Evolutionary conservation across 2,797 vertebrate species (phyloP), one percentile per base, ranked within the genome.

Genomic region (Xerus rutilus): DNA sequence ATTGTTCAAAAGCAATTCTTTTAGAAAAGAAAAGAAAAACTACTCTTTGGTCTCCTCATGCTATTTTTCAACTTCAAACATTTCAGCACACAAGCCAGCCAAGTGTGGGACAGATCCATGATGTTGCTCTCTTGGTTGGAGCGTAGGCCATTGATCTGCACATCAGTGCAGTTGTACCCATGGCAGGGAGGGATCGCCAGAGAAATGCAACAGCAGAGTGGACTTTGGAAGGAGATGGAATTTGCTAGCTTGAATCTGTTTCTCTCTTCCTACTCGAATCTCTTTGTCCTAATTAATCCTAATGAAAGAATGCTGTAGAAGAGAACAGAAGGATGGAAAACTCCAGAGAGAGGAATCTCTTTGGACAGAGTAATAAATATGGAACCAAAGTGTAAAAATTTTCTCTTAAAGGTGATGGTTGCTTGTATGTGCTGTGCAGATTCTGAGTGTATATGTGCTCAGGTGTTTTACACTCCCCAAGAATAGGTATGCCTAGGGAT

Each of bases 1-100:
- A 76, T 86, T 59, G 18, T 82, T 81, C 86, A 86, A 85, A 96
- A 81, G 35, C 35, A 89, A 73, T 79, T 92, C 25, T 88, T 91
- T 77, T 52, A 28, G 39, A 54, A 84, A 95, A 69, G 30, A 3
- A 78, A 83, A 81, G 25, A 81, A 77, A 7, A 74, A 70, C 9
- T 20, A 23, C 21, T 45, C 0, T 54, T 3, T 57, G 8, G 21
- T 86, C 28, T 1, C 1, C 11, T 77, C 23, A 20, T 57, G 72
- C 4, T 74, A 45, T 54, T 90, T 81, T 45, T 30, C 35, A 57
- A 57, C 35, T 65, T 65, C n/a, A 73, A 17, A 4, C 23, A 45
- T 74, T 65, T 90, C n/a, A 91, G 82, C 15, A 84, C 88, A 70
- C 15, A 90, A 74, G 28, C 18, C 54, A 74, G 28, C 18, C 49